Base-by-base conservation (phyloP, 2,888 invertebrate genomes). In the Mechanitis mazaeus region DNA sequence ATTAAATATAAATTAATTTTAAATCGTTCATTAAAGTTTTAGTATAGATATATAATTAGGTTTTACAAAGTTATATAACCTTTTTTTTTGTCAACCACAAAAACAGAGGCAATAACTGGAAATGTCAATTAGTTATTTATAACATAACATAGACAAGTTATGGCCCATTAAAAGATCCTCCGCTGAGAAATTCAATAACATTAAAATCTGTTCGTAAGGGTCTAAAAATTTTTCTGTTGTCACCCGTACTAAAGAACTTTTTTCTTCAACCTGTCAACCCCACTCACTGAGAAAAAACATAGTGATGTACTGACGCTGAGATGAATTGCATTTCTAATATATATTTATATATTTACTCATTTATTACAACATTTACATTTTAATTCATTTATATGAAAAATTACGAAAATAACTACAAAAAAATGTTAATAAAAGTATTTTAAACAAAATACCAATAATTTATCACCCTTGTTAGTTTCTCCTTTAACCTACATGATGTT, bases 261-360 rank as follows among this genome's bases (percentile, higher is more conserved):
- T 89, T 88, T 87, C 83, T 84, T 69, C 66, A 74, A 73, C 80
- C 80, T 77, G 80, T 82, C 85, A 83, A 84, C 85, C 85, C 83
- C 82, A 83, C 85, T 84, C 84, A 82, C 74, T 78, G 76, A 76
- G 69, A 69, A 72, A 72, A 71, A 69, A 58, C 42, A 64, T 75
- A 83, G 85, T 74, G 80, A 67, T 77, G 83, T 33, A 50, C 45
- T 38, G 28, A 20, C 56, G 31, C 28, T 12, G 38, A 11, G 54
- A 57, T 58, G 9, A 28, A 47, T 28, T 45, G 31, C 6, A 20
- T 55, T 38, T 33, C 31, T 42, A 20, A 35, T 31, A 46, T 31
- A n/a, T 53, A 2, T 53, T 38, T 28, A 31, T 55, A 7, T 12
- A 5, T 53, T 12, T 28, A n/a, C n/a, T n/a, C n/a, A n/a, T n/a